Conservation (phyloP, 2,888 invertebrate genomes). For the Pilophorus perplexus region DNA sequence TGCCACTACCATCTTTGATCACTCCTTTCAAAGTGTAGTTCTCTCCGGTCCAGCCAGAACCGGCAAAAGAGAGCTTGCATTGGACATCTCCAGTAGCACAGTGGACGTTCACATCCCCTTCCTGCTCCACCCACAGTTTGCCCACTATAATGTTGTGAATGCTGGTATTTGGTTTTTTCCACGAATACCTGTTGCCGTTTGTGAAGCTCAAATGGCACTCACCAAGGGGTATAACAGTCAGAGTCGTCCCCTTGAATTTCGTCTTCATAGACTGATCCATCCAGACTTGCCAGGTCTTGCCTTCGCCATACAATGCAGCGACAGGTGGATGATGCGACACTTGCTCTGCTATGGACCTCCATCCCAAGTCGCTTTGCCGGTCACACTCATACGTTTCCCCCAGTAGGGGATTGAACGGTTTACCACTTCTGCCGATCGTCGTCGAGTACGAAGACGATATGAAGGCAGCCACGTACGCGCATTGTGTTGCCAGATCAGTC, state of each 20-base stretch:
- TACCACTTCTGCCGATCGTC: constrained; percentile 79
- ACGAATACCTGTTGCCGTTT: constrained; percentile 78
- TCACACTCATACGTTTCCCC: constrained; percentile 98
- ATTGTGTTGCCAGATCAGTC: constrained; percentile 87
- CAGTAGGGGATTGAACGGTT: constrained; percentile 95
- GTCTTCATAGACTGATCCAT: constrained; percentile 99
- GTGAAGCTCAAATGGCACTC: constrained; percentile 61
- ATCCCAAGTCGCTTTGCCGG: constrained; percentile 89
- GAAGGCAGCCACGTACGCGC: constrained; percentile 95
- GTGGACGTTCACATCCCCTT: constrained; percentile 96
- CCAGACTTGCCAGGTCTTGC: constrained; percentile 90
- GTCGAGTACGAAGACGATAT: constrained; percentile 86
- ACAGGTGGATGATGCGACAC: constrained; percentile 98
- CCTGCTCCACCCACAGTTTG: constrained; percentile 98
- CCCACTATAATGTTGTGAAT: constrained; percentile 99
- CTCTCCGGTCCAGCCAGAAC: constrained; percentile 87
- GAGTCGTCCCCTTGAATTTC: constrained; percentile 97
- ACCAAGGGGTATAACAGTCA: constrained; percentile 71
- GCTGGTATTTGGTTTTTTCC: constrained; percentile 74
- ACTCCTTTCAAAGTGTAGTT: constrained; percentile 77
- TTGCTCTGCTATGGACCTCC: constrained; percentile 93
- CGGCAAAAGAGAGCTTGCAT: constrained; percentile 93
- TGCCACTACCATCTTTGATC: constrained; percentile 63
- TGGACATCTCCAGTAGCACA: constrained; percentile 86
- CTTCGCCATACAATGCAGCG: constrained; percentile 92